Evolutionary conservation across 2,113 vertebrate genomes (phyloP), one percentile per base, ranked within the genome.

Genomic region (Patagioenas fasciata): DNA sequence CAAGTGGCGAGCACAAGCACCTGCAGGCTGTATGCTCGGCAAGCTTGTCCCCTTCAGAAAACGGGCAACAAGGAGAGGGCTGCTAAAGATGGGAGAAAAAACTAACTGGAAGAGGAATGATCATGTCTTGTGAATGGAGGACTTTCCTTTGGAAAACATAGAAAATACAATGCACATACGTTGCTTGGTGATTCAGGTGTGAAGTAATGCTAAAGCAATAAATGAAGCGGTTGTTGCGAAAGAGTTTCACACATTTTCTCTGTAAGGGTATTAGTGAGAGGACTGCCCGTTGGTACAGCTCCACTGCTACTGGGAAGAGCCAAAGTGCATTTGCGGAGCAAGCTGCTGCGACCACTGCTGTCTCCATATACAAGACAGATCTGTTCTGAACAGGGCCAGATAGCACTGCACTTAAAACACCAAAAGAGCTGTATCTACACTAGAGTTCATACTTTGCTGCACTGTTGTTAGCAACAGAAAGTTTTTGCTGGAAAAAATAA

Each of bases 401-500:
- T 13, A 75, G 50, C 32, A 29, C 73, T 47, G 70, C 36, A 18
- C 73, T 80, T 88, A 28, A 60, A 81, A 75, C 14, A 3, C 87
- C 66, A 58, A 47, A 88, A 38, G 44, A 87, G 36, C 47, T 67
- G 7, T 11, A 62, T 38, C 80, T 71, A n/a, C 42, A 10, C 56
- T 36, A 91, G 66, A 58, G 80, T 58, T 88, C 78, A 61, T 70
- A 38, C 32, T 91, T 85, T 56, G 83, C 80, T 69, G 89, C 64
- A 80, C 47, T 93, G 93, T 85, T 94, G 81, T 95, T 96, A 95
- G 84, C 95, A 93, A 93, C 80, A 88, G 89, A 91, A 92, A 85
- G 70, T 28, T 85, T 95, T 69, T 44, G 13, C 77, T 84, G 66
- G 65, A 62, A 88, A 97, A 88, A 95, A 42, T 29, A 84, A 85